Conservation (phyloP, 1,140 invertebrate genomes). For the Dendroctonus ponderosae region DNA sequence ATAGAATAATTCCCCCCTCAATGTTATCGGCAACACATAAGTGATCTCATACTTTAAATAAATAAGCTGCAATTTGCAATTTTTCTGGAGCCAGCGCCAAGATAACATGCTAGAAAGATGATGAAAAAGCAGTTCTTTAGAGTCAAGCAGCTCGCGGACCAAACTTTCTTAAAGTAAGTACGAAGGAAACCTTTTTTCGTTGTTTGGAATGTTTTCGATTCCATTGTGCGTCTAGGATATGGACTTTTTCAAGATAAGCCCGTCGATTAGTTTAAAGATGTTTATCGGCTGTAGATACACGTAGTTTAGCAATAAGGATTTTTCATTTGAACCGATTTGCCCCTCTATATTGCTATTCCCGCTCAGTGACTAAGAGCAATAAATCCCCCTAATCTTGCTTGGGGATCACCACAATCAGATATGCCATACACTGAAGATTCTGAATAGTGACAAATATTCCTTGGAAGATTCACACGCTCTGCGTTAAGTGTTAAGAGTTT, state of each 20-base stretch:
- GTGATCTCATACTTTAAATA: constrained; percentile 26
- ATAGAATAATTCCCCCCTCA: constrained; percentile 1
- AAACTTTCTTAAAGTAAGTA: constrained; percentile 82
- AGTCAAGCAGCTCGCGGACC: constrained; percentile 84
- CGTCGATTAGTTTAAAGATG: too few relatives aligned
- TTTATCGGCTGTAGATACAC: background rate
- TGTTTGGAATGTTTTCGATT: too few relatives aligned
- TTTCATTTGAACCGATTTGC: background rate
- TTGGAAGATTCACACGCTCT: too few relatives aligned
- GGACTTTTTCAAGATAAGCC: too few relatives aligned
- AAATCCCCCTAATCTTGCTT: background rate
- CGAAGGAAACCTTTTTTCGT: background rate
- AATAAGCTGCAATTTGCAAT: constrained; percentile 14
- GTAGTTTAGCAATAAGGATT: background rate
- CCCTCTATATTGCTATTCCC: background rate
- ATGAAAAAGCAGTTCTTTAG: constrained; percentile 89
- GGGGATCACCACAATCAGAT: too few relatives aligned
- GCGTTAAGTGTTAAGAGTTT: background rate
- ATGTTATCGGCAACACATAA: constrained; percentile 14
- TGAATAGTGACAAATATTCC: too few relatives aligned
- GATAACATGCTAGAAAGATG: constrained; percentile 49
- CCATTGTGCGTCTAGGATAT: too few relatives aligned
- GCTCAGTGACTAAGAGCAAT: background rate
- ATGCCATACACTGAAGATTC: too few relatives aligned
- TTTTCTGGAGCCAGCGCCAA: constrained; percentile 4